Conservation (phyloP, 2,113 vertebrate species). For the Asarcornis scutulata region DNA sequence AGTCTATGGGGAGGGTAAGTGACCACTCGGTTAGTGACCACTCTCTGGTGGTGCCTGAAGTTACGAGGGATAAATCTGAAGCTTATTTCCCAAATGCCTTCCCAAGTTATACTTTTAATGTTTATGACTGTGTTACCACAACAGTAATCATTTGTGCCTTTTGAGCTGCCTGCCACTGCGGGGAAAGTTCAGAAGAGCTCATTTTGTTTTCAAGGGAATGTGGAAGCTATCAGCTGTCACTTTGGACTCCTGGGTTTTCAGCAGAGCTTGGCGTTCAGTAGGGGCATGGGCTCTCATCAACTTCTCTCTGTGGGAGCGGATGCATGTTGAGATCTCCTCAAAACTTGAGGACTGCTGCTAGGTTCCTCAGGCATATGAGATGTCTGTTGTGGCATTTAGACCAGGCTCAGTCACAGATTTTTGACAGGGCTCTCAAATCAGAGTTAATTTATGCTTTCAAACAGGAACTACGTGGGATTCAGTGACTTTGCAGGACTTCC, state of each 20-base stretch:
- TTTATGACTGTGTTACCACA: not conserved
- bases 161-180: not conserved
- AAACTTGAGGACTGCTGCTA: not conserved
- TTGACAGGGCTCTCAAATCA: not conserved
- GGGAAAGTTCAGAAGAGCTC: not conserved
- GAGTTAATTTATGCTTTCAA: not conserved
- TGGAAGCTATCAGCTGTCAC: not conserved
- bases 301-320: not conserved
- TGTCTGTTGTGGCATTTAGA: not conserved
- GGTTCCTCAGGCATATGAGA: not conserved
- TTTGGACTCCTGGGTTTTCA: not conserved
- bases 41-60: not conserved
- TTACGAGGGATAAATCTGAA: not conserved
- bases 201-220: conserved; percentile 25
- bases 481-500: not conserved
- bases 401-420: not conserved
- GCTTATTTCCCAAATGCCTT: not conserved
- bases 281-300: not conserved
- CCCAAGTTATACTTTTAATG: not conserved
- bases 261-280: not conserved
- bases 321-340: not conserved
- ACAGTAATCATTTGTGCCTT: not conserved
- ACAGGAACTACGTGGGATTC: not conserved
- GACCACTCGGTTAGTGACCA: not conserved
- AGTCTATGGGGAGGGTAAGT: not conserved